Evolutionary conservation across 2,888 invertebrate species (phyloP).

Genomic region (Desoria tigrina): DNA sequence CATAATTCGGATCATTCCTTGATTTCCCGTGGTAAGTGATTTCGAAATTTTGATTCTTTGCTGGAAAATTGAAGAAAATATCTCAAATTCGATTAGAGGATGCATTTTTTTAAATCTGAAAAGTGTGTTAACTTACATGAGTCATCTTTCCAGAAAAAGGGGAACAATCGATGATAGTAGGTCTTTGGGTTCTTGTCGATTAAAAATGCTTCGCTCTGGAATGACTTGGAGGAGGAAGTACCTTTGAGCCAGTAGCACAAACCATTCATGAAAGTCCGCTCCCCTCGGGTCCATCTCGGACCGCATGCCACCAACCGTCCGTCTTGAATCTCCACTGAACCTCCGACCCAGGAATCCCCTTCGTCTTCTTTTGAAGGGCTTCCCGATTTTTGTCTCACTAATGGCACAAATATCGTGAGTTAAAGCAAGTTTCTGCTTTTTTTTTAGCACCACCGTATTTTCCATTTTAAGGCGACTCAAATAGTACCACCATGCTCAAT

Average conservation of each 20-base stretch:
- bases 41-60: neutral
- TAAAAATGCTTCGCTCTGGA: neutral
- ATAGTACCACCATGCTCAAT: constrained; percentile 7
- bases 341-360: constrained; percentile 11
- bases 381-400: neutral
- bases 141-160: constrained; percentile 23
- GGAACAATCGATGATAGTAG: constrained; percentile 26
- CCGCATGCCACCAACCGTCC: constrained; percentile 33
- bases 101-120: too few relatives aligned
- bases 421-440: neutral
- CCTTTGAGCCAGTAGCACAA: constrained; percentile 33
- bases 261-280: constrained; percentile 27
- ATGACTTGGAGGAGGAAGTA: neutral
- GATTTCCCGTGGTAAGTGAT: neutral
- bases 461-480: constrained; percentile 14
- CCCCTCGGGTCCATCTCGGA: constrained; percentile 26
- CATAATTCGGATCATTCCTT: neutral
- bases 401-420: too few relatives aligned
- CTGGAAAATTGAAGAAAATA: too few relatives aligned
- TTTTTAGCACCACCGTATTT: neutral
- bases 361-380: neutral
- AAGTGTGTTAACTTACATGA: too few relatives aligned
- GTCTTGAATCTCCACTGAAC: neutral
- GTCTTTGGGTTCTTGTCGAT: neutral
- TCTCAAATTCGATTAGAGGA: too few relatives aligned